These are phyloP conservation scores for Acrobeloides nanus DNA, from an alignment of 2,888 invertebrate species.

Conservation along the genomic window DNA sequence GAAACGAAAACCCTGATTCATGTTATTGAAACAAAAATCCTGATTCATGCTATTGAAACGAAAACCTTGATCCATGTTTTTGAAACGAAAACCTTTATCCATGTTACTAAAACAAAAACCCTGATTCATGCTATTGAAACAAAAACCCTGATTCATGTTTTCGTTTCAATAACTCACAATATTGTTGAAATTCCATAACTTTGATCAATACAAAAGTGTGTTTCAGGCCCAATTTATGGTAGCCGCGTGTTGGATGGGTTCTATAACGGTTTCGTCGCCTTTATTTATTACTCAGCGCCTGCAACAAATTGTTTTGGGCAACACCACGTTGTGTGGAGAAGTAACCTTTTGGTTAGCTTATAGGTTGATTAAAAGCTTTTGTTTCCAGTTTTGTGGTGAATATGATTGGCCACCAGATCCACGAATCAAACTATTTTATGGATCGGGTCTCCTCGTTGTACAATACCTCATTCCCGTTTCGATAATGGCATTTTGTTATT, in stretches of 20 bases:
- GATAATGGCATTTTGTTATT: constrained; percentile 51
- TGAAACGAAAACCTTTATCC: too few relatives aligned
- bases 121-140: too few relatives aligned
- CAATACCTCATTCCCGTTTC: constrained; percentile 45
- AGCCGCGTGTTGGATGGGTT: constrained; percentile 37
- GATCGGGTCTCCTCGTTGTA: constrained; percentile 33
- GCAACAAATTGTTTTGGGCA: constrained; percentile 36
- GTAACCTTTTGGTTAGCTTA: background rate
- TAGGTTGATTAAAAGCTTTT: background rate
- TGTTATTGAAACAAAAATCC: too few relatives aligned
- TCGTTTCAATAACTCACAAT: too few relatives aligned
- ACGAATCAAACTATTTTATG: constrained; percentile 21
- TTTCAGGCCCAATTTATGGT: constrained; percentile 27
- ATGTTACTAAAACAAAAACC: too few relatives aligned
- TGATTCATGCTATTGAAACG: too few relatives aligned
- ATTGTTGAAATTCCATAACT: too few relatives aligned
- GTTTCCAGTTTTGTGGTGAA: constrained; percentile 47
- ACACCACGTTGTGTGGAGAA: constrained; percentile 26
- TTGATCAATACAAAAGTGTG: too few relatives aligned
- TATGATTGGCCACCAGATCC: constrained; percentile 32
- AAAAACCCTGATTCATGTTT: too few relatives aligned
- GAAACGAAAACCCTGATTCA: too few relatives aligned
- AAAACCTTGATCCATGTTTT: too few relatives aligned
- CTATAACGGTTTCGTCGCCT: constrained; percentile 42
- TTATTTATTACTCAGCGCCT: constrained; percentile 42